Evolutionary conservation across 1,140 invertebrate genomes (phyloP).

Genomic region (Panagrolaimus sp.): DNA sequence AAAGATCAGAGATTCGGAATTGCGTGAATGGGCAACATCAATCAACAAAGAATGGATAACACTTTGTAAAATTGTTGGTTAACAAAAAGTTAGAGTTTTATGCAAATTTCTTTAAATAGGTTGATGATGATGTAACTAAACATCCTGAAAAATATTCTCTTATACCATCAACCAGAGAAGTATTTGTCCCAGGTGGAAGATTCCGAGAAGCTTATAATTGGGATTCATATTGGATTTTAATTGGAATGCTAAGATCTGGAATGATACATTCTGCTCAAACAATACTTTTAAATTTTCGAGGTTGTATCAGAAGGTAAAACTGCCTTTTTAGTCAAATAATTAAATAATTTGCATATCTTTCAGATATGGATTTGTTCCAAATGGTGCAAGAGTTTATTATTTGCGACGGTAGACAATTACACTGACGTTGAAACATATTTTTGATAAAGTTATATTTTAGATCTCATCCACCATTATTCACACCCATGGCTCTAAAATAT

Average conservation of each 20-base stretch:
- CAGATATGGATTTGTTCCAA: conserved; percentile 73
- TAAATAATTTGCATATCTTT: conserved; percentile 51
- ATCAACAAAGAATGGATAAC: conserved; percentile 21
- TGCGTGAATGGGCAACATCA: neutral
- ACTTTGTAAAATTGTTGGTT: conserved; percentile 17
- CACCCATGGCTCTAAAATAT: conserved; percentile 76
- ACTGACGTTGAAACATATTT: conserved; percentile 75
- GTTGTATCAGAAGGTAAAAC: conserved; percentile 67
- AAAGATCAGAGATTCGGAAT: conserved; percentile 1
- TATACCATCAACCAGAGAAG: conserved; percentile 12
- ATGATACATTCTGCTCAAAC: too few species aligned
- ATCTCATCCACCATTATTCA: conserved; percentile 78
- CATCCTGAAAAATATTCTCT: conserved; percentile 13
- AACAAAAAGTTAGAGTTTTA: neutral
- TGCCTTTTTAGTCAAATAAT: conserved; percentile 67
- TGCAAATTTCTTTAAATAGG: conserved; percentile 1
- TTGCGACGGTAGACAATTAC: conserved; percentile 77
- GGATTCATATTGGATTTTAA: conserved; percentile 88
- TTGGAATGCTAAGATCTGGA: conserved; percentile 73
- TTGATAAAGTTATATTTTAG: conserved; percentile 68
- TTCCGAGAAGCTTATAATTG: conserved; percentile 79
- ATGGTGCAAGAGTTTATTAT: conserved; percentile 82
- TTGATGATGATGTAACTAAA: neutral
- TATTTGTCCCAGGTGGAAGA: conserved; percentile 59
- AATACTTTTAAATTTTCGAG: too few species aligned